These are phyloP conservation scores for Apamea anceps DNA, from an alignment of 2,888 invertebrate genomes.

Conservation along the genomic window DNA sequence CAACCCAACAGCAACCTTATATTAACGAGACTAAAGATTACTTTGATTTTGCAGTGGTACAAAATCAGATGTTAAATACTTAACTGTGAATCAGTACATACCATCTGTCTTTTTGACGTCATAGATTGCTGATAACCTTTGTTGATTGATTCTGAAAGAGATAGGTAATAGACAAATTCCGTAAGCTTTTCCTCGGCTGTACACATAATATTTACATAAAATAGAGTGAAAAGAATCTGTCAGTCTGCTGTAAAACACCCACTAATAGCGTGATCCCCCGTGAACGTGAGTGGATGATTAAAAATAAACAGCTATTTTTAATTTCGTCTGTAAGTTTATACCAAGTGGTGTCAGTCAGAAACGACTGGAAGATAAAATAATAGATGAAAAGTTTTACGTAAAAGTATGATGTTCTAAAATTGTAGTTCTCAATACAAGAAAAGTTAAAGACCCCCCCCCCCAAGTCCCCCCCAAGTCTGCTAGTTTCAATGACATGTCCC, in stretches of 20 bases:
- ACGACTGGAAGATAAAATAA: constrained; percentile 5
- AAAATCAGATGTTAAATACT: neutral
- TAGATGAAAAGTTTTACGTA: constrained; percentile 2
- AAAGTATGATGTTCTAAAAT: constrained; percentile 7
- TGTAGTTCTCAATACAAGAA: neutral
- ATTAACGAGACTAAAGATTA: neutral
- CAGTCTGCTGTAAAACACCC: constrained; percentile 39
- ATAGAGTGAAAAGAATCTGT: constrained; percentile 22
- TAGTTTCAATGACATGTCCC: too few species aligned
- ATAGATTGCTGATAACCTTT: neutral
- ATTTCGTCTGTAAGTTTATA: constrained; percentile 8
- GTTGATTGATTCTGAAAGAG: constrained; percentile 27
- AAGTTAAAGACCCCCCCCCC: too few species aligned
- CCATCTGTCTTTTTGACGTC: neutral
- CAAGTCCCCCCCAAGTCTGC: too few species aligned
- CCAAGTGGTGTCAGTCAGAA: constrained; percentile 51
- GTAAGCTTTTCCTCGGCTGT: neutral
- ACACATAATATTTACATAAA: constrained; percentile 39
- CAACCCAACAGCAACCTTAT: too few species aligned
- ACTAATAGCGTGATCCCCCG: constrained; percentile 6
- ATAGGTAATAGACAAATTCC: constrained; percentile 37
- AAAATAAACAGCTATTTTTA: constrained; percentile 55
- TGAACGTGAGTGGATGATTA: too few species aligned
- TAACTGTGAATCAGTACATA: neutral
- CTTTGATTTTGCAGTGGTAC: too few species aligned